Conservation (phyloP, 2,797 vertebrate species). For the Parotocinclus haroldoi region DNA sequence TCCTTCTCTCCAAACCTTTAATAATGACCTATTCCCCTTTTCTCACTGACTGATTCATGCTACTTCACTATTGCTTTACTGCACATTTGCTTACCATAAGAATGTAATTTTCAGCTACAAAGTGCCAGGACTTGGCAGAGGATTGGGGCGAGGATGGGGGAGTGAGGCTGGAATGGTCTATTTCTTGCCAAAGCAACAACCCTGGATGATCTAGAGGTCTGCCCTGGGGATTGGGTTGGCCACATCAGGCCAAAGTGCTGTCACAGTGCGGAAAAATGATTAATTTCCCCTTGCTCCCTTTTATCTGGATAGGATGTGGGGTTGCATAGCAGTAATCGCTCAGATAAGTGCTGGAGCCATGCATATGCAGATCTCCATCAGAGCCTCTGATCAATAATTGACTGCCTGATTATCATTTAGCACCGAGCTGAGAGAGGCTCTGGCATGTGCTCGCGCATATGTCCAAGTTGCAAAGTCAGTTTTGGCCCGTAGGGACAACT, state of each 20-base stretch:
- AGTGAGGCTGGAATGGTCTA: conserved; percentile 45
- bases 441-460: conserved; percentile 16
- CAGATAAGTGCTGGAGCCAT: conserved; percentile 60
- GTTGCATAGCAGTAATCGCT: conserved; percentile 54
- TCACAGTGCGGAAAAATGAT: conserved; percentile 71
- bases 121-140: conserved; percentile 71
- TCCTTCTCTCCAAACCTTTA: conserved; percentile 55
- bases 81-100: conserved; percentile 76
- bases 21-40: conserved; percentile 60
- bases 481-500: neutral
- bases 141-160: conserved; percentile 35
- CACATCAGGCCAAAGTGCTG: conserved; percentile 75
- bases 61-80: conserved; percentile 67
- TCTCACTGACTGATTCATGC: conserved; percentile 61
- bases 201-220: conserved; percentile 71
- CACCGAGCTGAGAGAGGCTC: conserved; percentile 20
- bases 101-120: conserved; percentile 77
- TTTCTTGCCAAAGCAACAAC: conserved; percentile 69
- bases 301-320: conserved; percentile 63
- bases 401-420: conserved; percentile 61
- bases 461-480: conserved; percentile 10
- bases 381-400: conserved; percentile 56
- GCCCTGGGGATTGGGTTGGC: conserved; percentile 69
- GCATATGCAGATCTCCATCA: conserved; percentile 64
- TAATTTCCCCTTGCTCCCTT: conserved; percentile 66